Conservation (phyloP, 2,888 invertebrate species). For the Ochropleura leucogaster region DNA sequence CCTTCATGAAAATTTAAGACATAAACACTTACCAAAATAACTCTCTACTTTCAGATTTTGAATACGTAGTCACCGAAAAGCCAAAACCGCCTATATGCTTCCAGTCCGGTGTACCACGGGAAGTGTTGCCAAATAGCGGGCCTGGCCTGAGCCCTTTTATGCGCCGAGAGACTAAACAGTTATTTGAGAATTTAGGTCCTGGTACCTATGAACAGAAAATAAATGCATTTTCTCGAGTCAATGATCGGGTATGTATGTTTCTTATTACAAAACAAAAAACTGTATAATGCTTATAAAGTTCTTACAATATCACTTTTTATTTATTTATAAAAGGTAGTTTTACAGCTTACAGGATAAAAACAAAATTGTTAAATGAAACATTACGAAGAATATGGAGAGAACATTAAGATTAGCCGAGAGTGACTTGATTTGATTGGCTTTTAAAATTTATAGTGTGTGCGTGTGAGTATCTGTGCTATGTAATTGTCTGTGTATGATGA, state of each 20-base stretch:
- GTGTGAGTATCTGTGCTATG: too few relatives aligned
- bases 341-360: too few relatives aligned
- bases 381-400: too few relatives aligned
- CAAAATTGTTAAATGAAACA: too few relatives aligned
- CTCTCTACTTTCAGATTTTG: constrained; percentile 82
- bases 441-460: too few relatives aligned
- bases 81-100: constrained; percentile 87
- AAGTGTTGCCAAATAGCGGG: constrained; percentile 84
- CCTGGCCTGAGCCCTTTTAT: constrained; percentile 86
- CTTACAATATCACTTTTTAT: too few relatives aligned
- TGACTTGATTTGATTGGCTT: too few relatives aligned
- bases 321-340: too few relatives aligned
- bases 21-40: not conserved
- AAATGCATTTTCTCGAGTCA: constrained; percentile 82
- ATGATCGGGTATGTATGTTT: constrained; percentile 75
- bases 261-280: not conserved
- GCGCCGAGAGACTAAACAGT: constrained; percentile 79
- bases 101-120: constrained; percentile 85
- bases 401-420: too few relatives aligned
- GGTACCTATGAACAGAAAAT: constrained; percentile 76
- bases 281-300: too few relatives aligned
- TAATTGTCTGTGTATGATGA: too few relatives aligned
- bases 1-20: not conserved
- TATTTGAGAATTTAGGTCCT: constrained; percentile 78
- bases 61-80: constrained; percentile 90